Evolutionary conservation across 1,140 invertebrate genomes (phyloP).

Genomic region (Tetragonula clypearis): DNA sequence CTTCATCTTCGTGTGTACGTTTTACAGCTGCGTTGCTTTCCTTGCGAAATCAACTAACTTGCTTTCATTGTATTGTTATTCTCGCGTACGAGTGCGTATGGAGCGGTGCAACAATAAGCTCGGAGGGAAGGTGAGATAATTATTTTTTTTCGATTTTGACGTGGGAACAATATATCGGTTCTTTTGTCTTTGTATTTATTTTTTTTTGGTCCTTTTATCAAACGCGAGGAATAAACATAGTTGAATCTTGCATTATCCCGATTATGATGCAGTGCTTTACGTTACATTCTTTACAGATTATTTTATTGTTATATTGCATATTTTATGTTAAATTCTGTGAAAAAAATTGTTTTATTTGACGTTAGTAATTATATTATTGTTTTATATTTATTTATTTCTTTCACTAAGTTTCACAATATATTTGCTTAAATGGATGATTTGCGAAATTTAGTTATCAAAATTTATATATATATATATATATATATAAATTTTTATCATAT

Average conservation of each 20-base stretch:
- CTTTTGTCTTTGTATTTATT: background rate
- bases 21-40: constrained; percentile 16
- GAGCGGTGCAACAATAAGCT: background rate
- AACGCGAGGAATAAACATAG: background rate
- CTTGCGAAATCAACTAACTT: background rate
- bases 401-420: background rate
- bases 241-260: no score
- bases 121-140: constrained; percentile 15
- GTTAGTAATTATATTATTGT: no score
- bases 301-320: no score
- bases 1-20: constrained; percentile 27
- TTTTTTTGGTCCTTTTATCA: background rate
- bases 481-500: background rate
- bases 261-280: no score
- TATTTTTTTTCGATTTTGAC: background rate
- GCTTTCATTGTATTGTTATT: constrained; percentile 8
- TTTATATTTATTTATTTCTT: no score
- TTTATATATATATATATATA: background rate
- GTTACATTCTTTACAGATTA: no score
- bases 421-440: background rate
- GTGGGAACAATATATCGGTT: background rate
- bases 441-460: background rate
- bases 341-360: no score
- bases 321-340: no score
- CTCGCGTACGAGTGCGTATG: constrained; percentile 20